Evolutionary conservation across 1,140 invertebrate genomes (phyloP), one percentile per base, ranked within the genome.

Genomic region (Adelges cooleyi): DNA sequence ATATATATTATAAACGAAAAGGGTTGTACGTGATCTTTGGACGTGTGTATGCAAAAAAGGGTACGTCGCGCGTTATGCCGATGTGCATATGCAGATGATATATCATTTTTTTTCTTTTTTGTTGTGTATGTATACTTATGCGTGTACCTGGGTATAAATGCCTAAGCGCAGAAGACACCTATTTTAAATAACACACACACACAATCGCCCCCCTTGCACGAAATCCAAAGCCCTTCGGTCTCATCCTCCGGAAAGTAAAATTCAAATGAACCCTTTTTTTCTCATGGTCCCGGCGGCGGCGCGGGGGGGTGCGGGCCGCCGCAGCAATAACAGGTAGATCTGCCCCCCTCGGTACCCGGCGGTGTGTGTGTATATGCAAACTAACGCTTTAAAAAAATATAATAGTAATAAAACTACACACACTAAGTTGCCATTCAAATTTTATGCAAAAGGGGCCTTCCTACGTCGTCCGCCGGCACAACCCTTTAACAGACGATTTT

Each of bases 241-340:
- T 62, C 56, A 62, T 62, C 56, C 42, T 46, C 56, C 56, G 56
- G 56, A 48, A 48, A 48, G 42, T 48, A 62, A 48, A 62, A 62
- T 62, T 62, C 56, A 62, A 62, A 62, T 62, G 56, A 62, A 62
- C 56, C 56, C 56, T 62, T 62, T 62, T 62, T 62, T 62, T 62
- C 56, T 62, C 56, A 62, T 62, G 54, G 54, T 59, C 18, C 15
- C 20, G 8, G 22, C 40, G 22, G 15, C 13, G 53, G 2, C 10
- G 22, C 20, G 51, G 51, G 51, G 51, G 5, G 29, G 29, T 33
- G 11, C 29, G 29, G 18, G 52, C 15, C 4, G 40, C n/a, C 44
- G 44, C 54, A 20, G 17, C 42, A 44, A 59, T 22, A 62, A 62
- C 56, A 62, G 56, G 56, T 62, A 62, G 56, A 62, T 62, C 23